phyloP scores from a whole-genome alignment of 92 coral and sea anemone genomes.

The Isaurus tuberculatus region DNA sequence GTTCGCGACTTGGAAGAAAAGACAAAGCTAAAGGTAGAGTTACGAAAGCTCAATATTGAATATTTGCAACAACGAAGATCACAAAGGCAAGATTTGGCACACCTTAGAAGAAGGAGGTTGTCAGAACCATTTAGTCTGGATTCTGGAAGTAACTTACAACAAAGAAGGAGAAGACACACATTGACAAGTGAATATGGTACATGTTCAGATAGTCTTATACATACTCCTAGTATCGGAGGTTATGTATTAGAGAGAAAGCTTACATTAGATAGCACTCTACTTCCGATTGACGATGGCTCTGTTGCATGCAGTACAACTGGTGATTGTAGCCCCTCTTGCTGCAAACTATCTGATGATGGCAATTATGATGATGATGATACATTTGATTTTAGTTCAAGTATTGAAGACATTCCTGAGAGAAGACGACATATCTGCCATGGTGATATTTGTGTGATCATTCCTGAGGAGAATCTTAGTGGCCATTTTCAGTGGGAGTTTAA shows the following conservation, averaged over 20 bases:
- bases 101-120: constrained; percentile 54
- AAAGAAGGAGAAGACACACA: constrained; percentile 50
- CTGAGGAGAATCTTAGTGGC: constrained; percentile 84
- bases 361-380: constrained; percentile 33
- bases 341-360: constrained; percentile 55
- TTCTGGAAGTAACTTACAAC: constrained; percentile 39
- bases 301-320: constrained; percentile 44
- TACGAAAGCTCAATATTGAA: constrained; percentile 73
- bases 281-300: constrained; percentile 19
- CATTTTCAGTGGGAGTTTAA: constrained; percentile 84
- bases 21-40: constrained; percentile 63
- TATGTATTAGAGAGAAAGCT: constrained; percentile 42
- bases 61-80: constrained; percentile 51
- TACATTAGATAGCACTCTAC: constrained; percentile 37
- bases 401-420: constrained; percentile 60
- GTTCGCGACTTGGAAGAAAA: constrained; percentile 64
- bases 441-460: constrained; percentile 87
- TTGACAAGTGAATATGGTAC: constrained; percentile 87
- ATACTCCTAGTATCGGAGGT: constrained; percentile 42
- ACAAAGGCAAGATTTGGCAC: constrained; percentile 40
- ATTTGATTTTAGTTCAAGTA: constrained; percentile 27
- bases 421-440: constrained; percentile 81
- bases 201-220: constrained; percentile 65
- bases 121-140: constrained; percentile 74
- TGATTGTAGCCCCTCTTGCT: constrained; percentile 38